phyloP scores from a whole-genome alignment of 2,797 vertebrate genomes.

The Monodelphis domestica region DNA sequence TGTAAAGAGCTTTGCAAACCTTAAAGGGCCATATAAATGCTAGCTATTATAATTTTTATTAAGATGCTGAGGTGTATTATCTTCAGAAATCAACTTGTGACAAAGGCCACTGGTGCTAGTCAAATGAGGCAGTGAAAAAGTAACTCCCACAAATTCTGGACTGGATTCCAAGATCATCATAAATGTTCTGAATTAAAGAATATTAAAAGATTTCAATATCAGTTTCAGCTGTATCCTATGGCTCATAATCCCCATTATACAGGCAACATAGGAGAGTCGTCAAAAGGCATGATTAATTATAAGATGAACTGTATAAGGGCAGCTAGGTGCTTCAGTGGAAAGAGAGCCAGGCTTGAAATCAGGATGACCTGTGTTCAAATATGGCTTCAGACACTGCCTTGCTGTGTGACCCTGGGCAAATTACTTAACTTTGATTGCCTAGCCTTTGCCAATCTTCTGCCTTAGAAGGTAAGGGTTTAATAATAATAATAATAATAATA shows the following conservation, averaged over 20 bases:
- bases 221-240: background rate
- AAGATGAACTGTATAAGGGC: background rate
- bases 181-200: background rate
- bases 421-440: no score
- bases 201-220: background rate
- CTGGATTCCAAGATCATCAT: background rate
- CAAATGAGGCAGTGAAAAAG: background rate
- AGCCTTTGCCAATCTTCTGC: no score
- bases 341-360: no score
- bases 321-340: background rate
- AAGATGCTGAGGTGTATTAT: background rate
- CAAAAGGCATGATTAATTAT: background rate
- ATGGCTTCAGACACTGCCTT: no score
- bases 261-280: background rate
- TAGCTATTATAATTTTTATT: background rate
- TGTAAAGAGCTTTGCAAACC: background rate
- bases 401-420: no score
- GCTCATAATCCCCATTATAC: background rate
- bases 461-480: no score
- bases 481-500: no score
- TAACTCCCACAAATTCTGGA: background rate
- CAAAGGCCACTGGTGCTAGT: background rate
- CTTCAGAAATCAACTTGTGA: background rate
- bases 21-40: background rate
- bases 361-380: no score